Evolutionary conservation across 2,888 invertebrate species (phyloP).

Genomic region (Tridacna crocea): DNA sequence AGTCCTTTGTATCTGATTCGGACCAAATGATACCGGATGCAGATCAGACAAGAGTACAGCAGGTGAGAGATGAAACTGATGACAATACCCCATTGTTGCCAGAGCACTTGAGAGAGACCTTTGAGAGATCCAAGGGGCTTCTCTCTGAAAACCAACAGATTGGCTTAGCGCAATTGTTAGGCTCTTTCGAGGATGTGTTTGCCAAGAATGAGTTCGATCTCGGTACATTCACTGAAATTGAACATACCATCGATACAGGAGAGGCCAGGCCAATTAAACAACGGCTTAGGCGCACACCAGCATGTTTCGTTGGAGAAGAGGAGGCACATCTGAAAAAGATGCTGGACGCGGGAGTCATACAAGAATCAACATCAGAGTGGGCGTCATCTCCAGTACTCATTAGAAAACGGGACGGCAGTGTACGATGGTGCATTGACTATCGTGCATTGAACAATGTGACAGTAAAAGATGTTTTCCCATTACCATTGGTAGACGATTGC

Average conservation of each 20-base stretch:
- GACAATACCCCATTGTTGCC: background rate
- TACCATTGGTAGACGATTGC: conserved; percentile 52
- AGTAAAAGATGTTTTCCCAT: conserved; percentile 52
- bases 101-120: background rate
- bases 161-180: too few relatives aligned
- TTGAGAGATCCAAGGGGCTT: too few relatives aligned
- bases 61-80: background rate
- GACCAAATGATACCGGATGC: conserved; percentile 1
- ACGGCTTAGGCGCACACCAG: too few relatives aligned
- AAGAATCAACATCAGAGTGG: too few relatives aligned
- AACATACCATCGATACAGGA: too few relatives aligned
- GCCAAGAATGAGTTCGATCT: too few relatives aligned
- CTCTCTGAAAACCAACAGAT: too few relatives aligned
- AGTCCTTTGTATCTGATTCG: background rate
- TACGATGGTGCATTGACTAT: conserved; percentile 57
- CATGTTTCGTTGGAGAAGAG: conserved; percentile 48
- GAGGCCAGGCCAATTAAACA: too few relatives aligned
- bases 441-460: conserved; percentile 47
- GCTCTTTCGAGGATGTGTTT: too few relatives aligned
- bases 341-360: conserved; percentile 48
- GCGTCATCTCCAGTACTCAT: too few relatives aligned
- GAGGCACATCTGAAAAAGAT: conserved; percentile 49
- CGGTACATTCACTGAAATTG: too few relatives aligned
- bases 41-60: background rate
- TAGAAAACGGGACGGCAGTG: conserved; percentile 37